A percentile compares a stretch with the other conserved stretches of the same genome.
Evolutionary conservation across 2,797 vertebrate species (phyloP).

Genomic region (Cynopterus sphinx): DNA sequence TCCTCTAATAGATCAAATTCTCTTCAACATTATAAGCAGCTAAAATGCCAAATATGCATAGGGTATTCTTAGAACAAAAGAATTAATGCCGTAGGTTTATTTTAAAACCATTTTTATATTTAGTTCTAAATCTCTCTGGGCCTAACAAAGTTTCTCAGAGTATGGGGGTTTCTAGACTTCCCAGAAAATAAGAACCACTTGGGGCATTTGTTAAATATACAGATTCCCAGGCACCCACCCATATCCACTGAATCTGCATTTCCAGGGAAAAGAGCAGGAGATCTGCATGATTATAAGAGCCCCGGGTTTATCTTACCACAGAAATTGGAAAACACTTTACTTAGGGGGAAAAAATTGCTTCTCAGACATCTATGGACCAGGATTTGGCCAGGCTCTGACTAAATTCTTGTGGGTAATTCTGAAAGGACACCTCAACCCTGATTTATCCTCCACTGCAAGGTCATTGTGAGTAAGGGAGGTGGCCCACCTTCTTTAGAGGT

Average conservation of each 20-base stretch:
- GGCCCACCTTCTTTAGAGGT: not conserved
- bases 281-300: not conserved
- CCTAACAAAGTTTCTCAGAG: not conserved
- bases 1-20: not conserved
- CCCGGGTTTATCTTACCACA: not conserved
- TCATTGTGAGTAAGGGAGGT: not conserved
- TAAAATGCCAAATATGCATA: not conserved
- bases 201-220: not conserved
- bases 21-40: not conserved
- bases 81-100: not conserved
- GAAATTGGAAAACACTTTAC: not conserved
- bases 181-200: not conserved
- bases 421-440: not conserved
- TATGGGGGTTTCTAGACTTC: not conserved
- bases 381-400: not conserved
- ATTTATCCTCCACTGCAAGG: not conserved
- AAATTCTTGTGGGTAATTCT: not conserved
- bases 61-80: constrained; percentile 1
- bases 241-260: not conserved
- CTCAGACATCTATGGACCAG: not conserved
- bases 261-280: not conserved
- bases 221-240: not conserved
- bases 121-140: not conserved
- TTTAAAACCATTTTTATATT: not conserved
- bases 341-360: not conserved